phyloP scores from a whole-genome alignment of 2,113 vertebrate genomes.

The Tylochromis polylepis region DNA sequence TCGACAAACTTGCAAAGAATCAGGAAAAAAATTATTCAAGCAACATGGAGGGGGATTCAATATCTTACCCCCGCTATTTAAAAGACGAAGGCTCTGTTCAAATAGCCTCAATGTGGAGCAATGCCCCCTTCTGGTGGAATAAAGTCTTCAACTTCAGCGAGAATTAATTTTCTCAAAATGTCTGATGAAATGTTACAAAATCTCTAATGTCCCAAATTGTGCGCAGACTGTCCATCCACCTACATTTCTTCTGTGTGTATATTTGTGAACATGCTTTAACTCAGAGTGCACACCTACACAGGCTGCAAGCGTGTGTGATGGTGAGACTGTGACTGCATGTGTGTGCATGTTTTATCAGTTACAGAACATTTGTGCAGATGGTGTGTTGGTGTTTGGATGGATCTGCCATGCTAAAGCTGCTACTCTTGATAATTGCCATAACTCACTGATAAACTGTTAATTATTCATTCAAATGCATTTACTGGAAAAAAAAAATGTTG shows the following conservation, averaged over 20 bases:
- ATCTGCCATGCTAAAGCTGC: not conserved
- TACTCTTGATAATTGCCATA: not conserved
- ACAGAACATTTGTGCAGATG: conserved; percentile 48
- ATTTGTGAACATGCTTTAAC: not conserved
- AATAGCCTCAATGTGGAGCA: not conserved
- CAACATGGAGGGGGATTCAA: not conserved
- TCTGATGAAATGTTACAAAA: not conserved
- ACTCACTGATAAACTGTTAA: conserved; percentile 1
- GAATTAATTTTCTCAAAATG: not conserved
- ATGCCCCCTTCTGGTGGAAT: not conserved
- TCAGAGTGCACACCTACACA: conserved; percentile 17
- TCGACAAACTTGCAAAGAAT: not conserved
- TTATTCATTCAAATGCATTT: not conserved
- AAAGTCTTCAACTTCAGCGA: not conserved
- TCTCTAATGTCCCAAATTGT: not conserved
- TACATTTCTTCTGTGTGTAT: conserved; percentile 8
- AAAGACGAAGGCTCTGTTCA: not conserved
- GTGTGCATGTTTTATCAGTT: not conserved
- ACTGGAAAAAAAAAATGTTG: not conserved
- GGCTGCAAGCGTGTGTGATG: not conserved
- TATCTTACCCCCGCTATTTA: not conserved
- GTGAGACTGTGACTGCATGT: not conserved
- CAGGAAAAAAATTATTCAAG: not conserved
- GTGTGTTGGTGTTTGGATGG: conserved; percentile 47
- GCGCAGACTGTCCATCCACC: conserved; percentile 5